Base-by-base conservation (phyloP, 2,888 invertebrate genomes). In the Lucinisca nassula region DNA sequence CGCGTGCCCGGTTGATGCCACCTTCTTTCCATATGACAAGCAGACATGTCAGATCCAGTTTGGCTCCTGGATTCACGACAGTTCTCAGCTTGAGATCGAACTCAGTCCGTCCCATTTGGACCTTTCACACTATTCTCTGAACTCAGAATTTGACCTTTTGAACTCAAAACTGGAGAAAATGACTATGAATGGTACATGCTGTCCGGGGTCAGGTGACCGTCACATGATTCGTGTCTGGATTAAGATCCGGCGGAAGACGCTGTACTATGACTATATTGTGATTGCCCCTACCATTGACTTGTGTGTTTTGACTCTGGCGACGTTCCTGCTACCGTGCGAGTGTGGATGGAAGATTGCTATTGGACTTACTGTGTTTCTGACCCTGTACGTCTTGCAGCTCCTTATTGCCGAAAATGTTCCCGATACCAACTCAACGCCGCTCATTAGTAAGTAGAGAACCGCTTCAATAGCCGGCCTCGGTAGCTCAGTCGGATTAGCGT, bases 31-130 rank as follows among this genome's bases (percentile, higher is more conserved):
- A 1, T 96, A 99, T 97, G 99, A 99, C 97, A 99, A 99, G 97
- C 99, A 99, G 97, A 98, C 98, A 95, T 99, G 99, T 97, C 98
- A 89, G 35, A 92, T 95, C 58, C 88, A 91, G 40, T 95, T 95
- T 86, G 94, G 94, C 17, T 94, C 94, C 0, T 95, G 95, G 95
- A 93, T 95, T 40, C 94, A 95, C 83, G 99, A 99, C 97, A 98
- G 90, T 17, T 84, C 91, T 8, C 96, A 96, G 82, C 80, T 96
- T n/a, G 94, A 95, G 84, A 90, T 96, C n/a, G 79, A 86, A 0
- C 83, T 93, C 35, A 89, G 89, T 21, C 49, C 88, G 3, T 32
- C 80, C 24, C 70, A 84, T 37, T 93, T 93, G 10, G 93, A 95
- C 80, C 84, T 95, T 14, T 80, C 89, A 6, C 86, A 93, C 17